These are phyloP conservation scores for Plebejus melissa DNA, from an alignment of 2,888 invertebrate species.

Conservation along the genomic window DNA sequence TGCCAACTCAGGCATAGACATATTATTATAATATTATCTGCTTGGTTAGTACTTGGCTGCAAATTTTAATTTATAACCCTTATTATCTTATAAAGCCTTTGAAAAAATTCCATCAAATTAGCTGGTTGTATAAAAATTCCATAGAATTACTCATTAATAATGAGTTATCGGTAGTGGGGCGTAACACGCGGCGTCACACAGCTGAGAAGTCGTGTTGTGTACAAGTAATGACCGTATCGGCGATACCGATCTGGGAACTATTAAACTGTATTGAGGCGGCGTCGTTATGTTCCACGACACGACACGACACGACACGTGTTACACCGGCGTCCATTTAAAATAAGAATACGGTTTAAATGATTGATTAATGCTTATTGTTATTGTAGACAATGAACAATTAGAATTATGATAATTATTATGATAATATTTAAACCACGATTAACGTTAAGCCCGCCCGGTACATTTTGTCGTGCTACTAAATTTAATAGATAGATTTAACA, in stretches of 20 bases:
- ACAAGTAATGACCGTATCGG: background rate
- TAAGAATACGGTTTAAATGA: background rate
- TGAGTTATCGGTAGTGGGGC: background rate
- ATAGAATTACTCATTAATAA: background rate
- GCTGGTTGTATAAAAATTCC: background rate
- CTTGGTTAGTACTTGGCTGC: too few relatives aligned
- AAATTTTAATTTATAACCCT: background rate
- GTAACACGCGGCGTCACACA: background rate
- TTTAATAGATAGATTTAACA: too few relatives aligned
- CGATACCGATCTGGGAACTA: conserved; percentile 9
- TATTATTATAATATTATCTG: too few relatives aligned
- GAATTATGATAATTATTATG: background rate
- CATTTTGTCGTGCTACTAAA: too few relatives aligned
- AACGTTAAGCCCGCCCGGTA: too few relatives aligned
- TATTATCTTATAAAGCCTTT: too few relatives aligned
- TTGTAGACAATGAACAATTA: background rate
- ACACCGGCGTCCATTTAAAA: background rate
- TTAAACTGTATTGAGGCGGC: background rate
- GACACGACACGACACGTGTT: background rate
- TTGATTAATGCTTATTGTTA: background rate
- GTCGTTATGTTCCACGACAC: background rate
- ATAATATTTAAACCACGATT: too few relatives aligned
- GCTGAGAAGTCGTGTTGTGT: background rate
- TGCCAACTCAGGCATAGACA: too few relatives aligned
- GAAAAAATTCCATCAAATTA: background rate